Evolutionary conservation across 1,140 invertebrate genomes (phyloP).

Genomic region (Drosophila sp.): DNA sequence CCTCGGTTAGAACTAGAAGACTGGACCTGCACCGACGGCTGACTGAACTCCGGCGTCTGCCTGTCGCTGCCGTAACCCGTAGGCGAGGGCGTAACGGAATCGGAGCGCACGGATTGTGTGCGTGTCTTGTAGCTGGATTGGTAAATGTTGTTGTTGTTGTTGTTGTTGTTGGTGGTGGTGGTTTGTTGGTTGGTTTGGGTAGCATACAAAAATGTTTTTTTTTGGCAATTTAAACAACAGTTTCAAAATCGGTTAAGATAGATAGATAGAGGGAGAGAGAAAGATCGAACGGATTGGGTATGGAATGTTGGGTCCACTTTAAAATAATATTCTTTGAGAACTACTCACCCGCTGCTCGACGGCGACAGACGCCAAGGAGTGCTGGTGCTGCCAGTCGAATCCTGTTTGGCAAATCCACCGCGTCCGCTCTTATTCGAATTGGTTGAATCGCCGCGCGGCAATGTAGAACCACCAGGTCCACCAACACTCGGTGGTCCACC

Average conservation of each 20-base stretch:
- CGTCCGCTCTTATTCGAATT: slow-evolving; percentile 74
- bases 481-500: slow-evolving; percentile 85
- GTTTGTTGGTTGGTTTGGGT: slow-evolving; percentile 52
- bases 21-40: slow-evolving; percentile 40
- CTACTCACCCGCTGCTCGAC: slow-evolving; percentile 91
- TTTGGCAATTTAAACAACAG: slow-evolving; percentile 59
- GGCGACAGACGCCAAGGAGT: slow-evolving; percentile 90
- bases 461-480: slow-evolving; percentile 62
- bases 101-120: slow-evolving; percentile 90
- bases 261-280: slow-evolving; percentile 33
- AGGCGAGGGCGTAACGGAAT: slow-evolving; percentile 90
- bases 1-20: slow-evolving; percentile 24
- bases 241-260: slow-evolving; percentile 52
- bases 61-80: slow-evolving; percentile 86
- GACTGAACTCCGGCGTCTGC: slow-evolving; percentile 75
- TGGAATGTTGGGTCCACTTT: slow-evolving; percentile 39
- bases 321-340: not conserved
- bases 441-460: slow-evolving; percentile 86
- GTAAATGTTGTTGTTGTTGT: slow-evolving; percentile 48
- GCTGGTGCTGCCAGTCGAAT: slow-evolving; percentile 88
- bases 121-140: slow-evolving; percentile 85
- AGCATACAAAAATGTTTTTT: slow-evolving; percentile 75
- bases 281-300: slow-evolving; percentile 55
- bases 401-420: slow-evolving; percentile 89
- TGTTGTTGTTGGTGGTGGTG: slow-evolving; percentile 49